These are phyloP conservation scores for Oophaga pumilio DNA, from an alignment of 2,113 vertebrate genomes.

Conservation along the genomic window DNA sequence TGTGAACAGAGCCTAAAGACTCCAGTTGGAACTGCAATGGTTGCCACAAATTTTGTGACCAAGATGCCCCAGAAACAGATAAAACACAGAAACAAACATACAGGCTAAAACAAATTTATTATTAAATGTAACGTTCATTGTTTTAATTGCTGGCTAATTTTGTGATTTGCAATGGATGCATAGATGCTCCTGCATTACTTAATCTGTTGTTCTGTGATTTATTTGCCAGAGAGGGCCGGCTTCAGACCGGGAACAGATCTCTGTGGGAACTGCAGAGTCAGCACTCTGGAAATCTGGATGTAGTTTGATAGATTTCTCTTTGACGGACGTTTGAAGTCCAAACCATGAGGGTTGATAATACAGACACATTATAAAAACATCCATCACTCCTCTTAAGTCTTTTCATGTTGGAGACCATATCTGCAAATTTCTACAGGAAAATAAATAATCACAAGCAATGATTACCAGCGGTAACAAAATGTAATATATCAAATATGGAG, in stretches of 20 bases:
- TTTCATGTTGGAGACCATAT: background rate
- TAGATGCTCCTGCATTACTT: background rate
- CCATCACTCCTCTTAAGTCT: background rate
- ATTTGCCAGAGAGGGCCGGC: background rate
- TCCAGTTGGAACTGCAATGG: too few relatives aligned
- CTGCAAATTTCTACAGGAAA: background rate
- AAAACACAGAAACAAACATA: background rate
- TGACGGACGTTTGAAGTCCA: background rate
- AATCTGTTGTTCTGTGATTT: background rate
- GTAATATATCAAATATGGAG: background rate
- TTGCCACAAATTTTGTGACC: too few relatives aligned
- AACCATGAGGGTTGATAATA: background rate
- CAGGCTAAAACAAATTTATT: background rate
- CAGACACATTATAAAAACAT: background rate
- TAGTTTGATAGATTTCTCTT: background rate
- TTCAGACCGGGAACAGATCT: background rate
- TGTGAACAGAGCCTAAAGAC: too few relatives aligned
- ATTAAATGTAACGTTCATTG: background rate
- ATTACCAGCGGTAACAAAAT: background rate
- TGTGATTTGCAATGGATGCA: background rate
- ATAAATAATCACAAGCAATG: background rate
- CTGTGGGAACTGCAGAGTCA: background rate
- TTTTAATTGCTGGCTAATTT: background rate
- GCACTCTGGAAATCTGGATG: conserved; percentile 17
- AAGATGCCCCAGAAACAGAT: background rate